A percentile compares a stretch with the other conserved stretches of the same genome.
Evolutionary conservation across 92 coral and sea anemone species (phyloP).

Genomic region (Bergia sp.): DNA sequence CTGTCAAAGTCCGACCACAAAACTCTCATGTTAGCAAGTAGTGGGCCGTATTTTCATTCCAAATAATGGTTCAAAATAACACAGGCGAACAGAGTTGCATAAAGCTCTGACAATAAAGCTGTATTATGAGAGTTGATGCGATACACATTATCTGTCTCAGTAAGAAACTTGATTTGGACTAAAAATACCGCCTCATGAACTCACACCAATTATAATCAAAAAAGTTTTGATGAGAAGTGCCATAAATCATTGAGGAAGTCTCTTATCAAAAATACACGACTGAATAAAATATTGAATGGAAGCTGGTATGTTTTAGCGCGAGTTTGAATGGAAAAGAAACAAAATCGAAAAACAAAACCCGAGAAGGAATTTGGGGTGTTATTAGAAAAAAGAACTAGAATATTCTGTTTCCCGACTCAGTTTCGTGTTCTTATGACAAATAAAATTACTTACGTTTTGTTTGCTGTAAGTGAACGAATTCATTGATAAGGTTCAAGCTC

Average conservation of each 20-base stretch:
- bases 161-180: background rate
- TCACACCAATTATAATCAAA: background rate
- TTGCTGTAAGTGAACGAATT: background rate
- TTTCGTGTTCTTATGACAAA: background rate
- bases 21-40: background rate
- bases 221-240: background rate
- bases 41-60: background rate
- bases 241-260: background rate
- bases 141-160: too few relatives aligned
- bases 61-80: slow-evolving; percentile 4
- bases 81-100: background rate
- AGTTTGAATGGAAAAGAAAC: background rate
- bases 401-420: background rate
- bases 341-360: background rate
- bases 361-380: background rate
- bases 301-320: background rate
- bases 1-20: background rate
- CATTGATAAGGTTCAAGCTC: slow-evolving; percentile 20
- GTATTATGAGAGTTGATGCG: background rate
- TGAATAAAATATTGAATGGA: background rate
- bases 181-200: background rate
- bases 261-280: background rate
- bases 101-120: background rate
- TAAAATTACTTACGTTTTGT: slow-evolving; percentile 5
- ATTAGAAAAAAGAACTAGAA: background rate